Evolutionary conservation across 2,113 vertebrate species (phyloP).

Genomic region (Chinchilla lanigera): DNA sequence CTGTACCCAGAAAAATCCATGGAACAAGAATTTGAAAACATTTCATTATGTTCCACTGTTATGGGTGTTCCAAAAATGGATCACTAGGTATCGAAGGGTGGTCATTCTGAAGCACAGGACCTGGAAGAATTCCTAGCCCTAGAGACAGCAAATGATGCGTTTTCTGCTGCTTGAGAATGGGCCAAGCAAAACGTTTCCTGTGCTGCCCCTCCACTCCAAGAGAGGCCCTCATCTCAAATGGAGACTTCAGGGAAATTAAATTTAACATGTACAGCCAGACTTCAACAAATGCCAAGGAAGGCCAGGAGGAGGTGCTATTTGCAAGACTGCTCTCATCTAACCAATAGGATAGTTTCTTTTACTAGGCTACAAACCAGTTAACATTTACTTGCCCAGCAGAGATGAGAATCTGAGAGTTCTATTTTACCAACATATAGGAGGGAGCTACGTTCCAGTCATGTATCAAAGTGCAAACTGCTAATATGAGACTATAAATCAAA

Average conservation of each 20-base stretch:
- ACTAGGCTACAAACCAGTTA: background rate
- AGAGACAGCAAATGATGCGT: constrained; percentile 67
- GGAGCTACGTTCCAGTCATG: background rate
- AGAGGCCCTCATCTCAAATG: constrained; percentile 48
- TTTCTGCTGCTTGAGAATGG: constrained; percentile 72
- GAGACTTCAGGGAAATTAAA: constrained; percentile 48
- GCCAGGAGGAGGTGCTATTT: constrained; percentile 21
- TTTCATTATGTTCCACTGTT: background rate
- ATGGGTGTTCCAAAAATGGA: background rate
- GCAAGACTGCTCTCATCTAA: constrained; percentile 53
- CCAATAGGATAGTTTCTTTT: constrained; percentile 10
- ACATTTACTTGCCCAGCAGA: constrained; percentile 22
- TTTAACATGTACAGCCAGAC: constrained; percentile 26
- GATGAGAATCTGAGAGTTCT: background rate
- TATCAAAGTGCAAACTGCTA: background rate
- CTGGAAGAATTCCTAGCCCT: constrained; percentile 56
- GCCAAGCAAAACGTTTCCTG: constrained; percentile 46
- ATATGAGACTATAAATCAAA: background rate
- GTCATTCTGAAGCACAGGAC: constrained; percentile 16
- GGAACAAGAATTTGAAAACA: background rate
- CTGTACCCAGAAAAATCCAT: background rate
- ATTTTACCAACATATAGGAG: background rate
- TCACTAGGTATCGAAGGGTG: background rate
- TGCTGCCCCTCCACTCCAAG: constrained; percentile 44
- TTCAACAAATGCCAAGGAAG: background rate